Evolutionary conservation across 2,113 vertebrate genomes (phyloP).

Genomic region (Epinephelus lanceolatus): DNA sequence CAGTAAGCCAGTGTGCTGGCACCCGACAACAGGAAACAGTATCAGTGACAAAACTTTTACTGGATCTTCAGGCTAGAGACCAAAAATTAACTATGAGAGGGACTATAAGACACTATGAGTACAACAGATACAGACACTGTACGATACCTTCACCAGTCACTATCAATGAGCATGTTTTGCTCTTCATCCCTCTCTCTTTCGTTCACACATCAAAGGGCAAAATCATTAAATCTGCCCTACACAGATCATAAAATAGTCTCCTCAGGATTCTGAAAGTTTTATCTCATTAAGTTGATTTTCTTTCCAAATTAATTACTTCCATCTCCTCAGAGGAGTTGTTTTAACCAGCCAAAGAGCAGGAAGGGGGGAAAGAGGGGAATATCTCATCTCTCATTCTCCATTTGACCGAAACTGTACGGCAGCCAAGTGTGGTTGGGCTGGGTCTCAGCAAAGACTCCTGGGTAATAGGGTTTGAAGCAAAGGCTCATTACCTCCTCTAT

Average conservation of each 20-base stretch:
- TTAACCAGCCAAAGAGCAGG: not conserved
- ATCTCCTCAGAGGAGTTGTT: slow-evolving; percentile 7
- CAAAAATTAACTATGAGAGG: not conserved
- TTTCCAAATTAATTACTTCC: slow-evolving; percentile 22
- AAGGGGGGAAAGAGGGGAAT: not conserved
- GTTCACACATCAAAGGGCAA: not conserved
- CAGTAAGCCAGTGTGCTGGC: not conserved
- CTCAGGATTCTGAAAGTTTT: not conserved
- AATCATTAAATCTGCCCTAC: slow-evolving; percentile 1
- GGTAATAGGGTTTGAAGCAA: slow-evolving; percentile 55
- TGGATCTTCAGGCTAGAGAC: not conserved
- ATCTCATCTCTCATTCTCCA: slow-evolving; percentile 13
- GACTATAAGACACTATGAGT: no score
- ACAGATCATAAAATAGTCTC: slow-evolving; percentile 17
- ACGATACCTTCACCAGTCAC: not conserved
- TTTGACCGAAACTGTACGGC: slow-evolving; percentile 12
- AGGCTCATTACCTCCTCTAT: slow-evolving; percentile 55
- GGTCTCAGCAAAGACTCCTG: slow-evolving; percentile 28
- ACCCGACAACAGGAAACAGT: not conserved
- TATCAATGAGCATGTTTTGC: not conserved
- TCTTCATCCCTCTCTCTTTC: not conserved
- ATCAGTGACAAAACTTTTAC: not conserved
- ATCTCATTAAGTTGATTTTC: slow-evolving; percentile 33
- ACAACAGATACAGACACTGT: not conserved
- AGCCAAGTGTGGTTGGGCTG: slow-evolving; percentile 1